Base-by-base conservation (phyloP, 2,797 vertebrate species). In the Channa striata region DNA sequence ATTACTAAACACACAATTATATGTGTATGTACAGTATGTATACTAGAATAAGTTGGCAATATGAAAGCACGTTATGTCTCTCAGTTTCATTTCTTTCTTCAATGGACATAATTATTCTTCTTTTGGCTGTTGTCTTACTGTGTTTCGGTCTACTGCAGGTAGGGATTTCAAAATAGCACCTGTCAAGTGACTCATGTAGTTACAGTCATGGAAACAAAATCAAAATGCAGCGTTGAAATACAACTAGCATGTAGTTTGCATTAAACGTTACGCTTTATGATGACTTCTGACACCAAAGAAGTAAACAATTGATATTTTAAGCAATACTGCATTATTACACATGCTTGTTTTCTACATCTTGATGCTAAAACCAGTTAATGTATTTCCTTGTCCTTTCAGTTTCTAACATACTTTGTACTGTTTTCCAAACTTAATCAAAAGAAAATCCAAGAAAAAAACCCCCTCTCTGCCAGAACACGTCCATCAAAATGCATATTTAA, bases 181-280 rank as follows among this genome's bases (percentile, higher is more conserved):
- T 8, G 67, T 65, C 68, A 19, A 43, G 72, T 59, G 72, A 66
- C 59, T 39, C 64, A 72, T 59, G 65, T 58, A 58, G 68, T 51
- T 62, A 70, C 59, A 72, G 76, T 76, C 59, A 48, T 46, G 75
- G 36, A 51, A 76, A 69, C 51, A 34, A n/a, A 57, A 56, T 78
- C 43, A 75, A 72, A 57, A 1, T 52, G 33, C 36, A 40, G 46
- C 1, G 1, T 36, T 62, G 37, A 25, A 52, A 39, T 20, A 34
- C 33, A 72, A 30, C 57, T 62, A 37, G 33, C 25, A 14, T 53
- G 33, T 13, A 49, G 56, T 47, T 63, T 25, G n/a, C 21, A 1
- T 14, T 23, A 46, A 47, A 47, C 30, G 1, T 5, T 51, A n/a
- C n/a, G 9, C 30, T n/a, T 43, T 7, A 52, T 20, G 17, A n/a